These are phyloP conservation scores for Ceriagrion tenellum DNA, from an alignment of 2,888 invertebrate species.

Conservation along the genomic window DNA sequence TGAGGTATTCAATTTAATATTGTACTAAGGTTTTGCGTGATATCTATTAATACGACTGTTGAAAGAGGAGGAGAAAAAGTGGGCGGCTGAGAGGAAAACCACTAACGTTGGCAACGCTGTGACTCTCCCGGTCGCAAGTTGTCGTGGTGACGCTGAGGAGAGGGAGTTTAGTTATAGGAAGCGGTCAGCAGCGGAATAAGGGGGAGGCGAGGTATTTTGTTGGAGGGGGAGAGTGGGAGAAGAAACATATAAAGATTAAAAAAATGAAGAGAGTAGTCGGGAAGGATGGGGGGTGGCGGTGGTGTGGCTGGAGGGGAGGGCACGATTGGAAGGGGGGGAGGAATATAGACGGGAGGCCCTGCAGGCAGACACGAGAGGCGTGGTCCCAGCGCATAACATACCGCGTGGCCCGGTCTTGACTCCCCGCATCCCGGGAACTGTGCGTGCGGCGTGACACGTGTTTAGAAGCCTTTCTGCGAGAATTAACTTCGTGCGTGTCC, in stretches of 20 bases:
- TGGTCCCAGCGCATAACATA: background rate
- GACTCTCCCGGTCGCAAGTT: background rate
- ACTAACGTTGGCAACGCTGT: background rate
- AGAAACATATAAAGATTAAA: no score
- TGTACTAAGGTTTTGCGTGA: no score
- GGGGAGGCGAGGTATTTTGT: background rate
- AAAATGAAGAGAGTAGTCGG: no score
- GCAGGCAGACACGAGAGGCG: background rate
- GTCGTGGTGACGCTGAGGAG: background rate
- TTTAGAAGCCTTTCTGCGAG: conserved; percentile 16
- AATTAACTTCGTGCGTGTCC: background rate
- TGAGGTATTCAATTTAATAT: no score
- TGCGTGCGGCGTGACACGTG: background rate
- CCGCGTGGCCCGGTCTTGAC: background rate
- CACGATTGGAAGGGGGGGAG: no score
- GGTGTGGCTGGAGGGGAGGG: background rate
- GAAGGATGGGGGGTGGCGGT: no score
- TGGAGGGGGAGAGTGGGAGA: no score
- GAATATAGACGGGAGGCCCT: background rate
- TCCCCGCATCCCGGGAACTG: background rate
- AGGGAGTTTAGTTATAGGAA: background rate
- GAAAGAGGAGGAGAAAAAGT: background rate
- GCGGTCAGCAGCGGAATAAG: background rate
- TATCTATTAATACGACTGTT: no score
- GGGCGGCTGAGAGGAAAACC: background rate